Evolutionary conservation across 1,140 invertebrate genomes (phyloP).

Genomic region (Drosophila leontia): DNA sequence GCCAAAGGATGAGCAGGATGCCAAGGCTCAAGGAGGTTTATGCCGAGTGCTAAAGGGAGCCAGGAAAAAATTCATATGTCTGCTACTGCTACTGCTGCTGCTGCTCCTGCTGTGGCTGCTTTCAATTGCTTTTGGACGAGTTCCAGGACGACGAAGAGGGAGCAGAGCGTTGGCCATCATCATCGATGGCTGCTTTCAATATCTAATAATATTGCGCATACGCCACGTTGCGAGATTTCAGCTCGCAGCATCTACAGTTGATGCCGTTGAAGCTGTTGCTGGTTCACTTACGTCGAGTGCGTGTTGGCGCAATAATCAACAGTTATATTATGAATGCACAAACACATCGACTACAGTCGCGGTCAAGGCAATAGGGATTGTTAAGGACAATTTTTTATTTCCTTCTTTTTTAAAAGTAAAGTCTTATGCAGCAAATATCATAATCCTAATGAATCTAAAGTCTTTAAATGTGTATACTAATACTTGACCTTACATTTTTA

Average conservation of each 20-base stretch:
- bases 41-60: constrained; percentile 21
- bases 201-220: constrained; percentile 82
- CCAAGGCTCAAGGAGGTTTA: constrained; percentile 28
- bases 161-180: constrained; percentile 37
- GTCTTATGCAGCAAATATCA: too few relatives aligned
- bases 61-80: constrained; percentile 74
- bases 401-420: too few relatives aligned
- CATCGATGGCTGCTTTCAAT: constrained; percentile 79
- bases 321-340: constrained; percentile 81
- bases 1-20: constrained; percentile 32
- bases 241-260: constrained; percentile 23
- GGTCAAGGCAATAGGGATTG: neutral
- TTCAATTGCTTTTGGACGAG: constrained; percentile 67
- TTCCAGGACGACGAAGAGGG: constrained; percentile 1
- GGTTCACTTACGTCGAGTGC: constrained; percentile 76
- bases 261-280: constrained; percentile 47
- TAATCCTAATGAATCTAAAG: too few relatives aligned
- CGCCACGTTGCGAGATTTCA: constrained; percentile 64
- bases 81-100: constrained; percentile 63
- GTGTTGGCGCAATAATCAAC: constrained; percentile 82
- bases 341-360: constrained; percentile 36
- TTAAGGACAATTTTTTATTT: neutral
- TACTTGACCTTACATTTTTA: neutral
- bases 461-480: neutral
- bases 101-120: constrained; percentile 62